Conservation (phyloP, 2,797 vertebrate species). For the Characodon lateralis region DNA sequence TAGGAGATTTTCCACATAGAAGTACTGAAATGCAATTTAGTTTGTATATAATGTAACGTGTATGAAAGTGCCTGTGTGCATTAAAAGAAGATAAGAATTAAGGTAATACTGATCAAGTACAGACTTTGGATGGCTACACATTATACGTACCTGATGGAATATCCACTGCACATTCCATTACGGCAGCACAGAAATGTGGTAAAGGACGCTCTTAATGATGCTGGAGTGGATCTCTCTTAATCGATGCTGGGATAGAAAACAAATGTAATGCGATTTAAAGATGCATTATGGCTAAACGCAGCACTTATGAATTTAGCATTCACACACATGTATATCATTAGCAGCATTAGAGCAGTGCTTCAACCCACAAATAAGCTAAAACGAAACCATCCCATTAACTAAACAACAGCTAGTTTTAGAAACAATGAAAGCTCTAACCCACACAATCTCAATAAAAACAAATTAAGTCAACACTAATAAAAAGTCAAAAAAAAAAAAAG, state of each 20-base stretch:
- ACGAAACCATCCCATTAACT: background rate
- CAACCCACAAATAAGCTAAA: background rate
- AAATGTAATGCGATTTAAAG: constrained; percentile 1
- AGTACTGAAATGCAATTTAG: background rate
- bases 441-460: background rate
- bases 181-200: constrained; percentile 48
- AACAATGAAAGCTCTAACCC: background rate
- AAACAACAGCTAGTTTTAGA: background rate
- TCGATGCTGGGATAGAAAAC: constrained; percentile 43
- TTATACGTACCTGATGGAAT: constrained; percentile 69
- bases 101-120: background rate
- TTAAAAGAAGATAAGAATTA: background rate
- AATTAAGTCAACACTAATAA: background rate
- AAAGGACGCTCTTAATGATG: constrained; percentile 22
- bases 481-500: background rate
- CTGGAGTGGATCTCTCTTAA: constrained; percentile 25
- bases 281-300: background rate
- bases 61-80: background rate
- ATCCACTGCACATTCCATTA: constrained; percentile 84
- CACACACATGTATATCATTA: background rate
- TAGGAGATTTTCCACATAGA: background rate
- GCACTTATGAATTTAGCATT: background rate
- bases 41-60: background rate
- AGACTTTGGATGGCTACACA: background rate
- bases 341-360: background rate